Conservation (phyloP, 2,888 invertebrate species). For the Latheticus oryzae region DNA sequence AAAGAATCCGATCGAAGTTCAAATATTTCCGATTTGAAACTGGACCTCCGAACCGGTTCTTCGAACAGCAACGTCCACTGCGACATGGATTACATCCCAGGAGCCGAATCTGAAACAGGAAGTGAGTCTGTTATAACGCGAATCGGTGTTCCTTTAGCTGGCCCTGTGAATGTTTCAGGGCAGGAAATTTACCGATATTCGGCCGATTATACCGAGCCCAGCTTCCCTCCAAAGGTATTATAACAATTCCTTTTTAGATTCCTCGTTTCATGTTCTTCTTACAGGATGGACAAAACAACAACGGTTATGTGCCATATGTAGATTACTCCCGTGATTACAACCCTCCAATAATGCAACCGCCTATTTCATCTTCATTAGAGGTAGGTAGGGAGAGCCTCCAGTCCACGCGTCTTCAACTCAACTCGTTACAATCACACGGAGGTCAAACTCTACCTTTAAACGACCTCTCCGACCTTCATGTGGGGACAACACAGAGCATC, state of each 20-base stretch:
- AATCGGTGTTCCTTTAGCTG: constrained; percentile 80
- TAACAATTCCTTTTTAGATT: background rate
- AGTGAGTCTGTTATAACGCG: constrained; percentile 70
- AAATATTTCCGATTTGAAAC: constrained; percentile 91
- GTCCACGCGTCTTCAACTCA: constrained; percentile 64
- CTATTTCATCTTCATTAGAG: constrained; percentile 70
- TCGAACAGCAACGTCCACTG: constrained; percentile 76
- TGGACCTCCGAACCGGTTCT: constrained; percentile 86
- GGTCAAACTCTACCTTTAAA: constrained; percentile 59
- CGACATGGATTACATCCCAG: constrained; percentile 70
- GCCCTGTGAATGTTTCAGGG: constrained; percentile 79
- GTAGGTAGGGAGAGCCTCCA: constrained; percentile 61
- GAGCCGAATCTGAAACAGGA: constrained; percentile 69
- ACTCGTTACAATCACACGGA: constrained; percentile 62
- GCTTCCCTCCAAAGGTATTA: constrained; percentile 79
- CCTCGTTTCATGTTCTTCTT: constrained; percentile 5
- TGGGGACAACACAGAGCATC: constrained; percentile 56
- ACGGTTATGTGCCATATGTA: constrained; percentile 88
- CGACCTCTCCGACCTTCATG: constrained; percentile 61
- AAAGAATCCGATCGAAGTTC: constrained; percentile 90
- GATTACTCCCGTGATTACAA: constrained; percentile 91
- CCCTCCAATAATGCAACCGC: constrained; percentile 76
- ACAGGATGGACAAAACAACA: constrained; percentile 84
- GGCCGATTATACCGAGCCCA: constrained; percentile 82
- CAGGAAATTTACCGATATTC: constrained; percentile 79